phyloP scores from a whole-genome alignment of 2,113 vertebrate genomes.

The Hippoglossus stenolepis region DNA sequence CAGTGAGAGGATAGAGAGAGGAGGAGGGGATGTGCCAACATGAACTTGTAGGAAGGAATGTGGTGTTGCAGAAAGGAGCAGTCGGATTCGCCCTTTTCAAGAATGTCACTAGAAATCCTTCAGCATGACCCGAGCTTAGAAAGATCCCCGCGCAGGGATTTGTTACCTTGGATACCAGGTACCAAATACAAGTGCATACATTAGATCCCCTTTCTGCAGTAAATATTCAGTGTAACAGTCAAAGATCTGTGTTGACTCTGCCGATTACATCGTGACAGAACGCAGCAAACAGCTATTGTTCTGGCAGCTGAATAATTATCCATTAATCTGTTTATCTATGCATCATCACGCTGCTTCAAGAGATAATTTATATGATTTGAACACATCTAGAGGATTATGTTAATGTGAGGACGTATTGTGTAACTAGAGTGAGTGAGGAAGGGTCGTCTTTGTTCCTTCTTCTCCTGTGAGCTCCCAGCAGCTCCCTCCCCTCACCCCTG shows the following conservation, averaged over 20 bases:
- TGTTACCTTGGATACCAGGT: slow-evolving; percentile 53
- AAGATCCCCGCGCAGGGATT: slow-evolving; percentile 32
- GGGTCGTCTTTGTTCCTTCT: slow-evolving; percentile 28
- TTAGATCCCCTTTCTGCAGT: slow-evolving; percentile 31
- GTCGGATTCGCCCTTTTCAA: slow-evolving; percentile 65
- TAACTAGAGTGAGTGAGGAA: not conserved
- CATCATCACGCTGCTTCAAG: no score
- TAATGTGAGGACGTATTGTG: not conserved
- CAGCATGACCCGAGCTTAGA: slow-evolving; percentile 39
- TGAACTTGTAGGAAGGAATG: not conserved
- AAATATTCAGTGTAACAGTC: slow-evolving; percentile 9
- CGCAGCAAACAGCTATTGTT: not conserved
- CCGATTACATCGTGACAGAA: not conserved
- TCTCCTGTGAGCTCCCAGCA: slow-evolving; percentile 3
- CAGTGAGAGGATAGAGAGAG: not conserved
- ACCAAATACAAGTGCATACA: slow-evolving; percentile 3
- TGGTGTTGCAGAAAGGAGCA: not conserved
- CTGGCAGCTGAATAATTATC: not conserved
- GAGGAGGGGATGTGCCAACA: not conserved
- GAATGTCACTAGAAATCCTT: slow-evolving; percentile 42
- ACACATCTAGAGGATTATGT: no score
- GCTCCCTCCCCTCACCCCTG: slow-evolving; percentile 31
- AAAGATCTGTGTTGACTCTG: slow-evolving; percentile 1
- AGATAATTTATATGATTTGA: not conserved
- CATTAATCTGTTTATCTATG: slow-evolving; percentile 1